Base-by-base conservation (phyloP, 2,888 invertebrate species). In the Lasioglossum leucozonium region DNA sequence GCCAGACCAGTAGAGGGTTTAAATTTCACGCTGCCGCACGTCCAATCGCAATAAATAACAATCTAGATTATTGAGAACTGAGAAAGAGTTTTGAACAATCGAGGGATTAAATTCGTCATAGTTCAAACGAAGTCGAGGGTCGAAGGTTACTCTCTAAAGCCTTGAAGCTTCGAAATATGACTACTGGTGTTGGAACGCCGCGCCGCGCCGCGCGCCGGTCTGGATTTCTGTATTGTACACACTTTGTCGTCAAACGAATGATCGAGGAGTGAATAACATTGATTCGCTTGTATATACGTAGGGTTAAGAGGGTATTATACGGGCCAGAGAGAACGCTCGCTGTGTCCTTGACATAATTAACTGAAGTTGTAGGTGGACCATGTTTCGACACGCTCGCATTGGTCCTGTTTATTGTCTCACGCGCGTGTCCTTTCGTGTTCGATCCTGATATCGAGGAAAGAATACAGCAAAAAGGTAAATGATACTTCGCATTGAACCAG, bases 261-360 rank as follows among this genome's bases (percentile, higher is more conserved):
- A 87, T 84, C 82, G 72, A 78, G 78, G 58, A 77, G 40, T 62
- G 86, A 84, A 82, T 79, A 83, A 85, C 81, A 87, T 85, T 80
- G 82, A 82, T 86, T 80, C 81, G 65, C 69, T 81, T 65, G 65
- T 71, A 67, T 34, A 22, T 72, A 65, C 85, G 69, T 58, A 78
- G 90, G 90, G 91, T 90, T 90, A 86, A 89, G 91, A 86, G 81
- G 90, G 89, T 87, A 90, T 92, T 88, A 86, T 71, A 72, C 78
- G 88, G 72, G 74, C 42, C 58, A 55, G 72, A 89, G 88, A 90
- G 90, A 88, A 86, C 87, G 89, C 86, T 88, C 85, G 81, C 82
- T 81, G 77, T 79, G 91, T 92, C 92, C 92, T 92, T 92, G 92
- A 92, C 92, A 92, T 87, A 87, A 91, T 92, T 92, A 90, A 91